Evolutionary conservation across 2,113 vertebrate species (phyloP).

Genomic region (Quiscalus mexicanus): DNA sequence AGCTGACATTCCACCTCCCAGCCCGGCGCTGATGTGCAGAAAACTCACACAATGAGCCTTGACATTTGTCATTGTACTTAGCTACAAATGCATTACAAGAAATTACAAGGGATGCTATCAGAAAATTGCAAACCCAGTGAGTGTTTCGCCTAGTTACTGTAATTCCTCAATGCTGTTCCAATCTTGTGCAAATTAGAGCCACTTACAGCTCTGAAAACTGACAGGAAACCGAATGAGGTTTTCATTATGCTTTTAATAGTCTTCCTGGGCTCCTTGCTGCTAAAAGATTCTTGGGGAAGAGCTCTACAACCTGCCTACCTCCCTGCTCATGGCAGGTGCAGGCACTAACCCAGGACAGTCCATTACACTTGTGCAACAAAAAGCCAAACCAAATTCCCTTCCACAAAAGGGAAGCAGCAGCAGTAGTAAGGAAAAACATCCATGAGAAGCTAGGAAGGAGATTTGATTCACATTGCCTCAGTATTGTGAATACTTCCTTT

Average conservation of each 20-base stretch:
- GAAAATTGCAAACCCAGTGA: constrained; percentile 79
- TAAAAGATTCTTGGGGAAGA: constrained; percentile 60
- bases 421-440: background rate
- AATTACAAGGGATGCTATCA: constrained; percentile 80
- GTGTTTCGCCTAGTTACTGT: constrained; percentile 78
- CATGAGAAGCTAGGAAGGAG: background rate
- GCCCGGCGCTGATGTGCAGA: background rate
- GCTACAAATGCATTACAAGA: constrained; percentile 72
- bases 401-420: background rate
- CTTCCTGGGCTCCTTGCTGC: constrained; percentile 69
- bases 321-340: background rate
- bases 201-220: constrained; percentile 73
- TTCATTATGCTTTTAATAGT: constrained; percentile 76
- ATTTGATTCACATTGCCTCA: background rate
- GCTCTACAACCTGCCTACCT: background rate
- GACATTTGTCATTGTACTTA: constrained; percentile 64
- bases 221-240: constrained; percentile 71
- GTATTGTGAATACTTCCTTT: background rate
- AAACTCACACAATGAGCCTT: constrained; percentile 38
- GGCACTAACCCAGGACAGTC: background rate
- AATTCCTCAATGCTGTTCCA: constrained; percentile 78
- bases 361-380: background rate
- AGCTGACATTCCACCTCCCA: constrained; percentile 38
- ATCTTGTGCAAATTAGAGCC: constrained; percentile 79
- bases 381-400: background rate